Conservation (phyloP, 2,113 vertebrate species). For the Passer montanus region DNA sequence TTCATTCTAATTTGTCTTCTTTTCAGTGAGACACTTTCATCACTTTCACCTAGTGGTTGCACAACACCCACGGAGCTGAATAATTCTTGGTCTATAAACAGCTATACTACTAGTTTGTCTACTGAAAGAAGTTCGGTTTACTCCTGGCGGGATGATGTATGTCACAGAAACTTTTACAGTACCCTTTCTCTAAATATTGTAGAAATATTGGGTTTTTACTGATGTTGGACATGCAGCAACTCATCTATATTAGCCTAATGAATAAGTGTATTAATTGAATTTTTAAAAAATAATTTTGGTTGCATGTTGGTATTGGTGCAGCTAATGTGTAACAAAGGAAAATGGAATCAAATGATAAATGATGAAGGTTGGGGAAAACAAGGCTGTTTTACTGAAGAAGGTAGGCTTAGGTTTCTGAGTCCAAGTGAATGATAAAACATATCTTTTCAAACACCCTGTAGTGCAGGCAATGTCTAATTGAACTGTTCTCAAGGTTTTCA, state of each 20-base stretch:
- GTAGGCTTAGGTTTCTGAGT: background rate
- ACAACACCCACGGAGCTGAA: constrained; percentile 60
- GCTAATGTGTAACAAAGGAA: background rate
- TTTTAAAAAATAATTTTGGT: background rate
- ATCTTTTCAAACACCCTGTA: background rate
- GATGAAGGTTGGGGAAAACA: background rate
- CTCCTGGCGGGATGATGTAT: constrained; percentile 87
- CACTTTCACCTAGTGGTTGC: constrained; percentile 47
- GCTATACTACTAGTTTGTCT: constrained; percentile 75
- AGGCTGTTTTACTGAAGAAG: background rate
- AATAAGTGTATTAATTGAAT: background rate
- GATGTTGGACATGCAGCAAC: background rate
- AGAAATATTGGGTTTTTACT: background rate
- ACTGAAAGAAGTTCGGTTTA: constrained; percentile 83
- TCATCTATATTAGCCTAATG: background rate
- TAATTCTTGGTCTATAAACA: constrained; percentile 76
- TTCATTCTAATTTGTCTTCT: background rate
- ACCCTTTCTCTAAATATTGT: background rate
- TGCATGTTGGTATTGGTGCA: background rate
- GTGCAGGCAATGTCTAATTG: background rate
- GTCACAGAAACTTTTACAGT: constrained; percentile 9
- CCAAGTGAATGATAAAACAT: background rate
- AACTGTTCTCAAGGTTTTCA: background rate
- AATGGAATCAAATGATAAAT: background rate
- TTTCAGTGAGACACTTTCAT: constrained; percentile 61